Evolutionary conservation across 2,113 vertebrate species (phyloP), one percentile per base, ranked within the genome.

Genomic region (Sardina pilchardus): DNA sequence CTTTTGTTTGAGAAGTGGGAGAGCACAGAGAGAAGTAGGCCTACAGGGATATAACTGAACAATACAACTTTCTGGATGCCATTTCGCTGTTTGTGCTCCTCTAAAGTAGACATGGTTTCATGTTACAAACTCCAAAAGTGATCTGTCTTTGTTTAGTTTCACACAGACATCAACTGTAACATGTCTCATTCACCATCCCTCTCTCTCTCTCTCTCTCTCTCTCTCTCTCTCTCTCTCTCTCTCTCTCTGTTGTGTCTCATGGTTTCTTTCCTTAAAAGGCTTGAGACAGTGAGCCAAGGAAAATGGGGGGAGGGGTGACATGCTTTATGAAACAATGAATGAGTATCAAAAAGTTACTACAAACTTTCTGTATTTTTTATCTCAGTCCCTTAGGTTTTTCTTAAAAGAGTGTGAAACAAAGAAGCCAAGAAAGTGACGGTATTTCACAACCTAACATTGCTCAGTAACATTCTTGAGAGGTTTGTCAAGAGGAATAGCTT

Each of bases 211-310:
- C 71, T 63, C 81, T 78, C 81, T 83, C 82, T 67, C 1, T 85
- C n/a, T 86, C 6, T 24, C 36, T 83, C 75, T 14, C 45, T 14
- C 36, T 17, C 42, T 42, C 67, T 19, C 19, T 83, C 83, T 81
- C 81, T 82, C 26, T 78, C 67, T 21, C 30, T 50, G 26, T 7
- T 82, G 59, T 21, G 50, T 81, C 81, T 85, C 81, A 78, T 85
- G 30, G 34, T 47, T 71, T 84, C 47, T 83, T 81, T 34, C 87
- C 87, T 83, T 88, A 89, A 85, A 88, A 88, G 89, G 89, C 84
- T 36, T 80, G 82, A 44, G 75, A 81, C 80, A 34, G 71, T 81
- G 45, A 81, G 45, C 71, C 84, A 85, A 71, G 45, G 30, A 30
- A 39, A 43, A 4, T 16, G n/a, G 84, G n/a, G 24, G 84, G 71